Conservation (phyloP, 2,113 vertebrate genomes). For the Daboia siamensis region DNA sequence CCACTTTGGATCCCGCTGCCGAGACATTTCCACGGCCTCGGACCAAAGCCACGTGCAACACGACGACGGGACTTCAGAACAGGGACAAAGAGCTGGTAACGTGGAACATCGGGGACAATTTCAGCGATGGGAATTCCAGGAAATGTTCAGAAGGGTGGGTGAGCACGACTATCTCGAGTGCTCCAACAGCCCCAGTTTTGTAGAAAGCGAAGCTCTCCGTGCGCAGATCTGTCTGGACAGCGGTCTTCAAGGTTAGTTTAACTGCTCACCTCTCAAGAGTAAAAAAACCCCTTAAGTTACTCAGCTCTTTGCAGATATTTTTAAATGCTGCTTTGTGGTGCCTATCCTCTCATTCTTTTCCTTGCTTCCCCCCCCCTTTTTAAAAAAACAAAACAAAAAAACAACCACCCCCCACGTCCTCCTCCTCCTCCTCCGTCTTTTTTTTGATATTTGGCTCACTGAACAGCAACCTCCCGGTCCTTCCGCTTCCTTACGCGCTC, state of each 20-base stretch:
- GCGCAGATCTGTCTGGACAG: conserved; percentile 47
- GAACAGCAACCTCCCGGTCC: conserved; percentile 67
- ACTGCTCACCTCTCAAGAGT: conserved; percentile 52
- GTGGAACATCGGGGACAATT: background rate
- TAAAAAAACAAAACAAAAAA: conserved; percentile 34
- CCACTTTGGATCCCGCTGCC: background rate
- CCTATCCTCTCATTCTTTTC: conserved; percentile 45
- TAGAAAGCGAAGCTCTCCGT: conserved; percentile 70
- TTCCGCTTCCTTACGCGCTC: conserved; percentile 69
- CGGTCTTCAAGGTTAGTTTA: conserved; percentile 62
- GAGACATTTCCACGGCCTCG: background rate
- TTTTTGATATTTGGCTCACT: conserved; percentile 79
- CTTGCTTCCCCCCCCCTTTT: conserved; percentile 62
- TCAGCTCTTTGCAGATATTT: conserved; percentile 67
- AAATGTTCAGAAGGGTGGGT: background rate
- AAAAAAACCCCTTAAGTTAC: conserved; percentile 56
- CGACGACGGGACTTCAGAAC: conserved; percentile 13
- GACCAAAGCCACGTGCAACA: background rate
- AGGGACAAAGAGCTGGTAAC: background rate
- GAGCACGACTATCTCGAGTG: conserved; percentile 38
- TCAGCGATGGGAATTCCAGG: background rate
- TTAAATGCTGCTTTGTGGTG: conserved; percentile 65
- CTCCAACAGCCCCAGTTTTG: conserved; percentile 52
- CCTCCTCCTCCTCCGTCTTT: conserved; percentile 44
- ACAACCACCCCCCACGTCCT: background rate